Evolutionary conservation across 2,113 vertebrate species (phyloP).

Genomic region (Lagopus leucura): DNA sequence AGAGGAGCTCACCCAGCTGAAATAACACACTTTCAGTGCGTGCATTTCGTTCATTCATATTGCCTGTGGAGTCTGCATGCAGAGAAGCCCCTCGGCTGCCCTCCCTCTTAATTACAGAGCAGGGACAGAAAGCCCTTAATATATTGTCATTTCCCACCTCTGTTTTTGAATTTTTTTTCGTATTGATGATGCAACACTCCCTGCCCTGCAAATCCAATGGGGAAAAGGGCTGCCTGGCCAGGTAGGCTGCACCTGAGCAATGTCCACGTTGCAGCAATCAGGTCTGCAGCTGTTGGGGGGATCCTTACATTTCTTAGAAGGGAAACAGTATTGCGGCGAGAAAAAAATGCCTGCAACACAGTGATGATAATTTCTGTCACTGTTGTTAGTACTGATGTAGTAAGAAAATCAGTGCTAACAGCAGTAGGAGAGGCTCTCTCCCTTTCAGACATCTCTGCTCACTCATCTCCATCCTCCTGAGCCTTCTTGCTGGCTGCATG

Average conservation of each 20-base stretch:
- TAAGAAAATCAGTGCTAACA: not conserved
- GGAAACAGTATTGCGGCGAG: not conserved
- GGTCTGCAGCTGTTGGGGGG: accelerated
- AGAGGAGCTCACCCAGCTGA: not conserved
- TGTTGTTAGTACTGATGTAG: not conserved
- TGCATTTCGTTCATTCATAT: not conserved
- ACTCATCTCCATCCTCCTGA: accelerated
- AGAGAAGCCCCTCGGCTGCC: not conserved
- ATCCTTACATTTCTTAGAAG: accelerated
- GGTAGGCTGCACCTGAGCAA: not conserved
- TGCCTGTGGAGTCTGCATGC: accelerated
- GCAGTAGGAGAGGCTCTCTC: not conserved
- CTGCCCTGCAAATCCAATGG: not conserved
- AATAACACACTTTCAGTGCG: not conserved
- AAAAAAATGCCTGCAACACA: not conserved
- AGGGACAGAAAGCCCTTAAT: not conserved
- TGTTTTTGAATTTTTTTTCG: not conserved
- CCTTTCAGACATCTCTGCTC: accelerated
- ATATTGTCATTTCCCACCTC: not conserved
- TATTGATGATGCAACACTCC: accelerated
- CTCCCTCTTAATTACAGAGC: not conserved
- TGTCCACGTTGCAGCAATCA: not conserved
- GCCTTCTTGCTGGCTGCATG: accelerated
- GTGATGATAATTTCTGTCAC: not conserved
- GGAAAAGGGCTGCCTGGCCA: not conserved